Base-by-base conservation (phyloP, 2,113 vertebrate species). In the Paedocypris sp. region DNA sequence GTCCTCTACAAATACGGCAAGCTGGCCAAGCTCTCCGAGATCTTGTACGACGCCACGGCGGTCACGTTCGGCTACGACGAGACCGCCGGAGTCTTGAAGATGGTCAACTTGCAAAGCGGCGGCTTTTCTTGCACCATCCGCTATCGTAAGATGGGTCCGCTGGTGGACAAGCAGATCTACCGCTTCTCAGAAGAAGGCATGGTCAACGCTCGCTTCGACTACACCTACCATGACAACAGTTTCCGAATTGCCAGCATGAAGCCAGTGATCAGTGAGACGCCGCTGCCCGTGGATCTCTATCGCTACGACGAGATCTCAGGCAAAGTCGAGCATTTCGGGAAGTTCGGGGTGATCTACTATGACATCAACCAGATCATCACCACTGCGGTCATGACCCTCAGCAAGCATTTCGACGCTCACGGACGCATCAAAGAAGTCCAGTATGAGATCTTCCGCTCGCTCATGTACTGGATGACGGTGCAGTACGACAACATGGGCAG, bases 381-480 rank as follows among this genome's bases (percentile, higher is more conserved):
- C 52, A 99, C 95, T 0, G 95, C 95, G 0, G 95, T 98, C 10
- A 99, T 99, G 95, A 99, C 95, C 0, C 83, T 99, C 72, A 98
- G 92, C 78, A 99, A 99, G 73, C 94, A 99, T 75, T 99, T 99
- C 4, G 95, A 99, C 68, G 96, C 95, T 11, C 94, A 98, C 0
- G 95, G 95, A 2, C 89, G 94, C 51, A 95, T 99, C 82, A 99
- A 98, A 75, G 95, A 99, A 68, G 94, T 99, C 46, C 95, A 99
- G 39, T 99, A 99, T 0, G 95, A 99, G 80, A 98, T 99, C 79
- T 99, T 97, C 79, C 83, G 95, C 3, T 98, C 94, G 0, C 90
- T 99, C 3, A 97, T 99, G 95, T 99, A 98, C 83, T 99, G 95
- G 95, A 99, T 99, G 95, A 98, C 94, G 0, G 93, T 99, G 47